These are phyloP conservation scores for Idaea dimidiata DNA, from an alignment of 2,888 invertebrate genomes.

Conservation along the genomic window DNA sequence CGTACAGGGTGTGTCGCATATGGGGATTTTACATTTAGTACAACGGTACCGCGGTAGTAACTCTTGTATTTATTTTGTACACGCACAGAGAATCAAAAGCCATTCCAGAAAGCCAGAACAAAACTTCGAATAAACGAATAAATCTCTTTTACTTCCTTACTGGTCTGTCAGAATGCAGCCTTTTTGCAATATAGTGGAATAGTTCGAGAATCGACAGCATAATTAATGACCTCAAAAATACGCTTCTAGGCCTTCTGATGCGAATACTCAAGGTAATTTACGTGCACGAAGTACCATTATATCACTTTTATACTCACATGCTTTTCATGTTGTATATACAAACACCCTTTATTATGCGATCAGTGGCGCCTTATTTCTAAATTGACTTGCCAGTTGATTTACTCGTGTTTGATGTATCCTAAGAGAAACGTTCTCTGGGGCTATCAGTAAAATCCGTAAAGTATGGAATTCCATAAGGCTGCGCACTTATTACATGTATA, in stretches of 20 bases:
- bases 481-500: too few relatives aligned
- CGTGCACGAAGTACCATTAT: too few relatives aligned
- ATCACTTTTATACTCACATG: background rate
- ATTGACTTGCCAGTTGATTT: background rate
- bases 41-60: background rate
- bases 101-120: too few relatives aligned
- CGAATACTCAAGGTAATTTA: too few relatives aligned
- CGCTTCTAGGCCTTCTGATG: background rate
- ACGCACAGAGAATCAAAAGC: background rate
- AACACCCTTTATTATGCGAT: background rate
- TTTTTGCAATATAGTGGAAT: too few relatives aligned
- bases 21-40: background rate
- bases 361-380: background rate
- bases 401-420: background rate
- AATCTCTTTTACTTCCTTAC: too few relatives aligned
- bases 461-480: too few relatives aligned
- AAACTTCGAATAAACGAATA: too few relatives aligned
- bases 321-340: background rate
- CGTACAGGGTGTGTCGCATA: background rate
- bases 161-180: too few relatives aligned
- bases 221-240: too few relatives aligned
- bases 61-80: background rate
- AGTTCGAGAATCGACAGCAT: too few relatives aligned
- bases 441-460: background rate
- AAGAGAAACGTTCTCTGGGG: background rate